Conservation (phyloP, 2,797 vertebrate species). For the Rhabdomys pumilio region DNA sequence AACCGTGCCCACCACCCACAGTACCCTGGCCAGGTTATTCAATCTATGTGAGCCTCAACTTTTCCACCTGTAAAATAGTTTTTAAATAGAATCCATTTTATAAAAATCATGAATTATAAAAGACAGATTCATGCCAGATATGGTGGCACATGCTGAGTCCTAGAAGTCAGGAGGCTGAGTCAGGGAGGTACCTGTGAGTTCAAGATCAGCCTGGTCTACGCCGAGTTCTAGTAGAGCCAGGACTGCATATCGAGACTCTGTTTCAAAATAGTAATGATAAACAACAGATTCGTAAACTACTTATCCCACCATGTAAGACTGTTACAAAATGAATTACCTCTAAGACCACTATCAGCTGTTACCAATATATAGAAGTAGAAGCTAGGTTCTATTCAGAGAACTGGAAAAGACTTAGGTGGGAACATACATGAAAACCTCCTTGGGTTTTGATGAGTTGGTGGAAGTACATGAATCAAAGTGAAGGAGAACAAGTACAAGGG, state of each 20-base stretch:
- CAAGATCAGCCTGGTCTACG: background rate
- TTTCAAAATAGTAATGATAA: background rate
- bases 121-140: background rate
- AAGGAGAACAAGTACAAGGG: background rate
- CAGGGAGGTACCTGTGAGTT: background rate
- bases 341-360: background rate
- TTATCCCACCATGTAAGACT: background rate
- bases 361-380: background rate
- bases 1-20: background rate
- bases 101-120: constrained; percentile 25
- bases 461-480: background rate
- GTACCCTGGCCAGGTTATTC: background rate
- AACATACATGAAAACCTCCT: background rate
- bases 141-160: background rate
- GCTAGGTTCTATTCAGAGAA: background rate
- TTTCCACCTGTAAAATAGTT: constrained; percentile 6
- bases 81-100: constrained; percentile 9
- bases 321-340: background rate
- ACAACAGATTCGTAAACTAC: background rate
- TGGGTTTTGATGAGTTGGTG: background rate
- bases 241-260: background rate
- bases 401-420: background rate
- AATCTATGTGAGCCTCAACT: background rate
- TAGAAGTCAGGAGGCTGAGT: background rate
- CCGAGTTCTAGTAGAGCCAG: background rate